phyloP scores from a whole-genome alignment of 2,797 vertebrate genomes.

The Channallabes apus region DNA sequence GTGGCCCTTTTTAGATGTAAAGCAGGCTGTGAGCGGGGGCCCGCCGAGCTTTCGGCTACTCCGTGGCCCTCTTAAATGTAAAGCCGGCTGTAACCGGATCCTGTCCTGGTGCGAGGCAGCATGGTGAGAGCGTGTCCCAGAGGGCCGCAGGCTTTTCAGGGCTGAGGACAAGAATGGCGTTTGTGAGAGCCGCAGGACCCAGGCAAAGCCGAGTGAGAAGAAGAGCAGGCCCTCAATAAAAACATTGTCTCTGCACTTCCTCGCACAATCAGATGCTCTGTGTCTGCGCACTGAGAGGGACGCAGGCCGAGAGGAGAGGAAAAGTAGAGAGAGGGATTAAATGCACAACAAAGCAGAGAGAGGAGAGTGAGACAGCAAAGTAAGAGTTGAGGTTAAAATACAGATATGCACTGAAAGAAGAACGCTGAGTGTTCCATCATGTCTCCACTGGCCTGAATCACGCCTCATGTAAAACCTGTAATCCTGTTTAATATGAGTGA shows the following conservation, averaged over 20 bases:
- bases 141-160: constrained; percentile 75
- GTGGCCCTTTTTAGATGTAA: constrained; percentile 58
- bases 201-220: constrained; percentile 73
- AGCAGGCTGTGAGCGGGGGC: constrained; percentile 42
- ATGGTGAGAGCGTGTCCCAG: constrained; percentile 58
- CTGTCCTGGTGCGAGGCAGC: constrained; percentile 63
- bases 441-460: neutral
- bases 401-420: constrained; percentile 11
- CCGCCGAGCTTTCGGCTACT: constrained; percentile 50
- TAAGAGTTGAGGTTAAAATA: neutral
- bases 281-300: constrained; percentile 56
- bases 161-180: constrained; percentile 75
- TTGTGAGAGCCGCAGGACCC: constrained; percentile 71
- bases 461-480: constrained; percentile 26
- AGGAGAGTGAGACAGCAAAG: neutral
- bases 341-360: neutral
- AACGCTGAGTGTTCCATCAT: neutral
- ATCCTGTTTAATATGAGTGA: constrained; percentile 43
- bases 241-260: constrained; percentile 79
- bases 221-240: constrained; percentile 83
- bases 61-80: constrained; percentile 78
- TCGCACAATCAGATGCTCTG: constrained; percentile 75
- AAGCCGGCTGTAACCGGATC: constrained; percentile 78
- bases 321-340: constrained; percentile 41
- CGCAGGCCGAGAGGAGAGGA: constrained; percentile 52